phyloP scores from a whole-genome alignment of 1,140 invertebrate genomes.

The Maconellicoccus hirsutus region DNA sequence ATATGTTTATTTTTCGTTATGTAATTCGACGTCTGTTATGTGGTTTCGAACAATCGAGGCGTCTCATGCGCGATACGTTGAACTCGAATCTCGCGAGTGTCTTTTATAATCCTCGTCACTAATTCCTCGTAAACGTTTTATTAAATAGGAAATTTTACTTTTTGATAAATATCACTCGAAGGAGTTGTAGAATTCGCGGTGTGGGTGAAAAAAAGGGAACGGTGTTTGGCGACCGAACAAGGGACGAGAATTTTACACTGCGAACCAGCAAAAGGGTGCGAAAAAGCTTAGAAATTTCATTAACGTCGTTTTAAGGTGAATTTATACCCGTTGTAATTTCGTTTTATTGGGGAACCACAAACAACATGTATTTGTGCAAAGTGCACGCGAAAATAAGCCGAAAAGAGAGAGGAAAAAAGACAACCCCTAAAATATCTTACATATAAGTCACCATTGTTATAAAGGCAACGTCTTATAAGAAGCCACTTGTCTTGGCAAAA shows the following conservation, averaged over 20 bases:
- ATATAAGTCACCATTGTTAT: not conserved
- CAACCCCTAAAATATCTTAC: not conserved
- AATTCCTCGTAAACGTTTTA: not conserved
- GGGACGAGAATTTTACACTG: not conserved
- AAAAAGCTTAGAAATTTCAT: slow-evolving; percentile 21
- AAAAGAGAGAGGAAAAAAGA: not conserved
- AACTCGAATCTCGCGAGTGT: too few species aligned
- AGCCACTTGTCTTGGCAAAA: not conserved
- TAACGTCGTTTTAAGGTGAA: slow-evolving; percentile 20
- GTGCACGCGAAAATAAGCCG: not conserved
- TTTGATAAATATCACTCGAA: not conserved
- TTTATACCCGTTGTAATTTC: slow-evolving; percentile 18
- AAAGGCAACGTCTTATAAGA: not conserved
- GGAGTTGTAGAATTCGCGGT: too few species aligned
- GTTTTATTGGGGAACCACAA: slow-evolving; percentile 14
- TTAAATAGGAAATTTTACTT: not conserved
- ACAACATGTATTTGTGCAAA: not conserved
- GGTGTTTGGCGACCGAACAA: too few species aligned
- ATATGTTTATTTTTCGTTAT: too few species aligned
- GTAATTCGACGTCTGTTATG: too few species aligned
- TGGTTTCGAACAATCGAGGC: too few species aligned
- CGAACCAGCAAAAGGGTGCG: not conserved
- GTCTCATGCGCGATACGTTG: too few species aligned
- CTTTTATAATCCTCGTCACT: too few species aligned
- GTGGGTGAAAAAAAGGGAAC: too few species aligned